These are phyloP conservation scores for Ooceraea biroi DNA, from an alignment of 1,140 invertebrate species.

Conservation along the genomic window DNA sequence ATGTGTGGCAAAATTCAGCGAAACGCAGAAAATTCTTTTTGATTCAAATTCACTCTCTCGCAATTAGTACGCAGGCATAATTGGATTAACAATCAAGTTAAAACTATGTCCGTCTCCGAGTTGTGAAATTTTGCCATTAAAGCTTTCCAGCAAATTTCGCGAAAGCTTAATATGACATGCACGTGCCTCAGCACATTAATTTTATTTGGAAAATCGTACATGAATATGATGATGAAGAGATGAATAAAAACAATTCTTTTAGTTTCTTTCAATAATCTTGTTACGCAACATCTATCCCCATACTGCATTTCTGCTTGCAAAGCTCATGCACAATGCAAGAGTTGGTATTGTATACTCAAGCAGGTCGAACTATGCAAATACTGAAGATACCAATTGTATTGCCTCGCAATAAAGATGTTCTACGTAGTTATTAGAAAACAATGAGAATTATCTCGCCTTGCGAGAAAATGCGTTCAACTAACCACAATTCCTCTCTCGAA, in stretches of 20 bases:
- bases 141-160: not conserved
- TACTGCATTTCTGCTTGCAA: not conserved
- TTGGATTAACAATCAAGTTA: constrained; percentile 58
- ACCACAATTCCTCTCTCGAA: not conserved
- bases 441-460: not conserved
- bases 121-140: constrained; percentile 23
- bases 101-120: not conserved
- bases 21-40: not conserved
- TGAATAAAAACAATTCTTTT: not conserved
- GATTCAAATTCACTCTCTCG: constrained; percentile 20
- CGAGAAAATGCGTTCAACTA: not conserved
- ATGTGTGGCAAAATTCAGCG: constrained; percentile 17
- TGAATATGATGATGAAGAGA: not conserved
- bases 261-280: not conserved
- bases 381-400: not conserved
- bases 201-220: not conserved
- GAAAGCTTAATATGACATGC: not conserved
- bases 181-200: not conserved
- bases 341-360: constrained; percentile 1
- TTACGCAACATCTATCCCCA: not conserved
- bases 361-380: not conserved
- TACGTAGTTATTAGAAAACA: not conserved
- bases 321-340: not conserved
- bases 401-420: not conserved
- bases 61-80: constrained; percentile 52